Base-by-base conservation (phyloP, 37 sponge, comb jelly and placozoan genomes). In the Theonella swinhoei region DNA sequence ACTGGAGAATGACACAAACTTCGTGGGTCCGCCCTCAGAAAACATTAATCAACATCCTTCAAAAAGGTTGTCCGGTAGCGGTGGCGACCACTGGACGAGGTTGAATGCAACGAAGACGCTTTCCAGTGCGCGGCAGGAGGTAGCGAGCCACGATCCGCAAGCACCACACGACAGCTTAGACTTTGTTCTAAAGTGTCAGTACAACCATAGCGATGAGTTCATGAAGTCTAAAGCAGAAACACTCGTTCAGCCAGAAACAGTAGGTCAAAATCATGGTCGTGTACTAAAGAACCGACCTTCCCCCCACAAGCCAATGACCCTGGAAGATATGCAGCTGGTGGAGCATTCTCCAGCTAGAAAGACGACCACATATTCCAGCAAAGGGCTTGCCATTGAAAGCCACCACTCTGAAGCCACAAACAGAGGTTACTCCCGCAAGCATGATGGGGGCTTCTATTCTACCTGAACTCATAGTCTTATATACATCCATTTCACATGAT, bases 391-490 rank as follows among this genome's bases (percentile, higher is more conserved):
- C 17, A 97, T 97, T 39, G 96, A 93, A 82, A 91, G 98, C 72
- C 98, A 97, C 54, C 98, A 97, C 76, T 86, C 84, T 19, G 92
- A 95, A 38, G 91, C 90, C 34, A 99, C 99, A 0, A 99, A 99
- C 82, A 89, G 91, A 34, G 99, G 99, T 17, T 99, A 95, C 78
- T 99, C 99, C 1, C 74, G 99, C 59, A 99, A 99, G 83, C 83
- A 87, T 77, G 97, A 99, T 81, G 99, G 99, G 34, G 99, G 97
- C 22, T 99, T 99, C 68, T 99, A 91, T 76, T 90, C 97, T 2
- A 90, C 89, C 9, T 96, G 61, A 40, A 1, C n/a, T n/a, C 40
- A 41, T 38, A 47, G 54, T 17, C n/a, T n/a, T n/a, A n/a, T n/a
- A n/a, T n/a, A n/a, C n/a, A n/a, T n/a, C n/a, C n/a, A n/a, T n/a